Evolutionary conservation across 2,113 vertebrate genomes (phyloP), one percentile per base, ranked within the genome.

Genomic region (Colistium nudipinnis): DNA sequence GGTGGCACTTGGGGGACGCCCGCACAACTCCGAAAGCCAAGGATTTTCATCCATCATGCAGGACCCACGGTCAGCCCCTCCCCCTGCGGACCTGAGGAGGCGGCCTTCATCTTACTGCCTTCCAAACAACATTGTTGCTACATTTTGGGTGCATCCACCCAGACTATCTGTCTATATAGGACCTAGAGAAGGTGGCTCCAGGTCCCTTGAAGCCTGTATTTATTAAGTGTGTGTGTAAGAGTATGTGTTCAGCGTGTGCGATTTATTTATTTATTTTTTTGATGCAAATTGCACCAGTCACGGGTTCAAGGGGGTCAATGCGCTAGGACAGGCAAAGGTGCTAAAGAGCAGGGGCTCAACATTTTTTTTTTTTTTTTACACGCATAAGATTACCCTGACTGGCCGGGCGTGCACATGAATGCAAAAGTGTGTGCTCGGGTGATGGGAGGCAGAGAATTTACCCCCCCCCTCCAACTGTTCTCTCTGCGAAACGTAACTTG

Each of bases 1-100:
- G 76, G 75, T 78, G 79, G 60, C 54, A 65, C 82, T 85, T 74
- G 78, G 52, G 4, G 7, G 31, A 70, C 6, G 3, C 67, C 59
- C 13, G 41, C 61, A 55, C 36, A 69, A 71, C 56, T 11, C 44
- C 25, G n/a, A 28, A 39, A 62, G 27, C 60, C 13, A 24, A 25
- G 28, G 45, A 75, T 31, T 70, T 80, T 80, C 80, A 86, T 61
- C 22, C 68, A 66, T 33, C 38, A 11, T 19, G 36, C 24, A 61
- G 45, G 65, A 70, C 11, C 77, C 49, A 53, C 16, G 28, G 52
- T 49, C 61, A 70, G 12, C 17, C 43, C 6, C 16, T 14, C 17
- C 8, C 28, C 36, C 33, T 52, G 0, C 38, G 20, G 39, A 49
- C 30, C 22, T 38, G 24, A n/a, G 39, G 10, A n/a, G n/a, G n/a